phyloP scores from a whole-genome alignment of 2,888 invertebrate genomes.

The Napeogenes inachia region DNA sequence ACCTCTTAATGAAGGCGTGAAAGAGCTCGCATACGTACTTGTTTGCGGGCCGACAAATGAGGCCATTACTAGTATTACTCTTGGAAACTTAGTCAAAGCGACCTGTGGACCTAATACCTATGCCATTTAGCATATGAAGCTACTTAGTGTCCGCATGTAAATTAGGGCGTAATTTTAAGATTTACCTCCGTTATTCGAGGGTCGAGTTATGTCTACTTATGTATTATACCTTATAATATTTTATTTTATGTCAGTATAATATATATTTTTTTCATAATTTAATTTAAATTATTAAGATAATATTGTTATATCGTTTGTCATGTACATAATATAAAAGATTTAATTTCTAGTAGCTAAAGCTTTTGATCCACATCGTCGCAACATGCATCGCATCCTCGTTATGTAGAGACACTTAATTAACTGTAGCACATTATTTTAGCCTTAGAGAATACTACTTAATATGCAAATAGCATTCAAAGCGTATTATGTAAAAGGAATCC shows the following conservation, averaged over 20 bases:
- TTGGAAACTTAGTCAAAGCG: conserved; percentile 38
- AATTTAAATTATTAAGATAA: too few relatives aligned
- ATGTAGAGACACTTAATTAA: conserved; percentile 27
- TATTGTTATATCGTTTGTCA: conserved; percentile 10
- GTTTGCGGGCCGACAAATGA: conserved; percentile 40
- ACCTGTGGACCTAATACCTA: conserved; percentile 18
- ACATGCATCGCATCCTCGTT: conserved; percentile 25
- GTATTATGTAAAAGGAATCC: conserved; percentile 1
- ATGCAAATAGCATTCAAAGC: conserved; percentile 21
- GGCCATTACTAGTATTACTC: conserved; percentile 36
- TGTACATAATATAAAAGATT: conserved; percentile 19
- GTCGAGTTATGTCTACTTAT: not conserved
- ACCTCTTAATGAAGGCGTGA: conserved; percentile 47
- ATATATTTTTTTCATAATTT: not conserved
- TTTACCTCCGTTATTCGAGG: not conserved
- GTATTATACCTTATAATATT: too few relatives aligned
- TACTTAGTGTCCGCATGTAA: conserved; percentile 12
- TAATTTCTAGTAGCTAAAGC: conserved; percentile 16
- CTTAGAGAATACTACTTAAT: conserved; percentile 22
- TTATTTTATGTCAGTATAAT: not conserved
- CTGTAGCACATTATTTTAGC: conserved; percentile 25
- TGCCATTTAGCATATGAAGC: conserved; percentile 17
- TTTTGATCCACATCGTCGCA: conserved; percentile 27
- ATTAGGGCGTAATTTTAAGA: conserved; percentile 5
- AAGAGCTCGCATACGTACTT: conserved; percentile 36